A percentile compares a stretch with the other conserved stretches of the same genome.
Evolutionary conservation across 2,797 vertebrate genomes (phyloP).

Genomic region (Phylloscopus collybita): DNA sequence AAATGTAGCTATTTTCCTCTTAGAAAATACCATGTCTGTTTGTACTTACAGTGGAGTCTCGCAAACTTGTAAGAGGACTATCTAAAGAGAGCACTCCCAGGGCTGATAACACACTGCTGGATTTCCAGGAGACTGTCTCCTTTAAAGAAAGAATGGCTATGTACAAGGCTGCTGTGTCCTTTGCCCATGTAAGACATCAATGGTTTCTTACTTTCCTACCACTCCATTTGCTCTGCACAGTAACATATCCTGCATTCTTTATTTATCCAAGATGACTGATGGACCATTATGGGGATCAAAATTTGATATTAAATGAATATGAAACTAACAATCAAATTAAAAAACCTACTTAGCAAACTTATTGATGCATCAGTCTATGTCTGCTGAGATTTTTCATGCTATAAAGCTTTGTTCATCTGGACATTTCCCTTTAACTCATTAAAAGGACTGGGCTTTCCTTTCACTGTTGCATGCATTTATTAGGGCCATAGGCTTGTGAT

Average conservation of each 20-base stretch:
- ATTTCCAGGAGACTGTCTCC: slow-evolving; percentile 81
- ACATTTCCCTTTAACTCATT: slow-evolving; percentile 52
- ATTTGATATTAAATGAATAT: not conserved
- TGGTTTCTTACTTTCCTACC: not conserved
- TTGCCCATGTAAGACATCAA: slow-evolving; percentile 80
- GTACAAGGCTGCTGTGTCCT: slow-evolving; percentile 89
- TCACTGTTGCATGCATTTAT: slow-evolving; percentile 37
- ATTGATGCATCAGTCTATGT: not conserved
- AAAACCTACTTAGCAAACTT: not conserved
- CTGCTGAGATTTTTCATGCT: not conserved
- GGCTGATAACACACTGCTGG: slow-evolving; percentile 75
- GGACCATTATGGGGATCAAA: not conserved
- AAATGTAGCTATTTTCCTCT: not conserved
- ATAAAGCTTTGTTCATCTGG: slow-evolving; percentile 2
- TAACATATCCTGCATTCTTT: not conserved
- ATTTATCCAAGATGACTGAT: not conserved
- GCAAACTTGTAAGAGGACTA: slow-evolving; percentile 73
- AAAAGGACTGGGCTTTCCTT: slow-evolving; percentile 37
- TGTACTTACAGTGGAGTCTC: slow-evolving; percentile 79
- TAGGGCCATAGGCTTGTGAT: slow-evolving; percentile 49
- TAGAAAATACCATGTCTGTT: not conserved
- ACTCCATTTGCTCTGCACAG: not conserved
- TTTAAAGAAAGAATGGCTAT: slow-evolving; percentile 86
- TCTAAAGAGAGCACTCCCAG: slow-evolving; percentile 73
- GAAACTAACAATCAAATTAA: not conserved